Evolutionary conservation across 2,113 vertebrate species (phyloP).

Genomic region (Lagopus leucura): DNA sequence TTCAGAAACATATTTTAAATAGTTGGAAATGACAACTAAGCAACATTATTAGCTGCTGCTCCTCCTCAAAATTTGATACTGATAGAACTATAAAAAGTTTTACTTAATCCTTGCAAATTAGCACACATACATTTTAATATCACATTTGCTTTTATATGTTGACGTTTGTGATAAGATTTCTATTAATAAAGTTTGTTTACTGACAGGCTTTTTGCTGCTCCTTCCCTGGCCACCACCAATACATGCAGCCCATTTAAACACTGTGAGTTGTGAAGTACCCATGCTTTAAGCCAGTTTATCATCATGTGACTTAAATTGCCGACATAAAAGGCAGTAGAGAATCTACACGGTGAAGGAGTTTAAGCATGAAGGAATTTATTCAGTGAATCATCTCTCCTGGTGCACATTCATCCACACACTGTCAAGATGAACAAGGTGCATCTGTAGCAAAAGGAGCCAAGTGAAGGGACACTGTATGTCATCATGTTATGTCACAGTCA

Average conservation of each 20-base stretch:
- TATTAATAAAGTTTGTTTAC: slow-evolving; percentile 74
- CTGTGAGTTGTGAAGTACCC: slow-evolving; percentile 28
- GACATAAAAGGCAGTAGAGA: not conserved
- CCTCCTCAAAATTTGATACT: slow-evolving; percentile 66
- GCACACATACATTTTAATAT: slow-evolving; percentile 57
- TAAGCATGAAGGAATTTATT: not conserved
- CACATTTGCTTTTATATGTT: slow-evolving; percentile 48
- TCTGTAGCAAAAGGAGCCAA: not conserved
- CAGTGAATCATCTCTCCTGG: not conserved
- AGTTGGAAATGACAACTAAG: slow-evolving; percentile 50
- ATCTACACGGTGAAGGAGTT: not conserved
- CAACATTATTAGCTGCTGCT: slow-evolving; percentile 52
- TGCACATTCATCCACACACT: not conserved
- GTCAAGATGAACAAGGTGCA: not conserved
- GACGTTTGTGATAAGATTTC: slow-evolving; percentile 57
- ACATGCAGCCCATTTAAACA: slow-evolving; percentile 58
- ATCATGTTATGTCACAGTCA: not conserved
- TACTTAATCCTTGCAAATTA: slow-evolving; percentile 71
- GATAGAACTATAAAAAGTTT: slow-evolving; percentile 67
- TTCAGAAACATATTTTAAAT: not conserved
- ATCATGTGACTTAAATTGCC: not conserved
- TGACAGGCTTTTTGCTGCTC: slow-evolving; percentile 38
- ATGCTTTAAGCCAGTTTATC: slow-evolving; percentile 35
- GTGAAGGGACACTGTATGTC: not conserved
- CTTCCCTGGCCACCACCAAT: slow-evolving; percentile 34